Conservation (phyloP, 2,888 invertebrate genomes). For the Diachrysia chrysitis region DNA sequence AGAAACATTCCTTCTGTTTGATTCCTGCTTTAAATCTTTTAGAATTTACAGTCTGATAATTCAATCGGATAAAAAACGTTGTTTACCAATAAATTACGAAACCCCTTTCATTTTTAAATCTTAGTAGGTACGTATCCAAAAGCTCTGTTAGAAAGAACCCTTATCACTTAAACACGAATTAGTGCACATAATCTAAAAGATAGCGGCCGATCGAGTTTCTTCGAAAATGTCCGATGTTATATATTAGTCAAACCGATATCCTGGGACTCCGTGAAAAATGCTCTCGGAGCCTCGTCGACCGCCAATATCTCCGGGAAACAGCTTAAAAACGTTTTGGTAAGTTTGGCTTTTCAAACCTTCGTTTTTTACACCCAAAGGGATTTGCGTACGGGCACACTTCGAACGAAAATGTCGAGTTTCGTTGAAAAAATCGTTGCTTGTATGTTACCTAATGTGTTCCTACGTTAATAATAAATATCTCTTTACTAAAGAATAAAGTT, state of each 20-base stretch:
- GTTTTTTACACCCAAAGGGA: conserved; percentile 75
- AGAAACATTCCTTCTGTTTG: too few species aligned
- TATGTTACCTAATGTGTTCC: conserved; percentile 65
- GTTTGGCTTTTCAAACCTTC: conserved; percentile 74
- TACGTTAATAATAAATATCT: conserved; percentile 21
- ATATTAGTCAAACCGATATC: conserved; percentile 75
- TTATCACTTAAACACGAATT: conserved; percentile 57
- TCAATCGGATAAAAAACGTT: too few species aligned
- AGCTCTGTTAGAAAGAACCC: conserved; percentile 35
- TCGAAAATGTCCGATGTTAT: conserved; percentile 70
- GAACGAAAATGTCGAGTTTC: conserved; percentile 60
- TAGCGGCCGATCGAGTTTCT: conserved; percentile 60
- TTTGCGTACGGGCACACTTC: conserved; percentile 70
- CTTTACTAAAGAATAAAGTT: background rate
- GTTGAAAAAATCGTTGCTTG: conserved; percentile 60
- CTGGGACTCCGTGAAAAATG: conserved; percentile 75
- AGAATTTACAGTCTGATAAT: too few species aligned
- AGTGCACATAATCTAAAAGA: conserved; percentile 65
- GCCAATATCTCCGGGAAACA: conserved; percentile 78
- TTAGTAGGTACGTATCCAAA: background rate
- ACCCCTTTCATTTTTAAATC: background rate
- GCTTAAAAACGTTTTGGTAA: conserved; percentile 78
- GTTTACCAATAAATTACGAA: background rate
- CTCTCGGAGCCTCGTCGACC: conserved; percentile 69
- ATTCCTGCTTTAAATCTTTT: too few species aligned